Base-by-base conservation (phyloP, 2,888 invertebrate species). In the Sclerodermus sp. region DNA sequence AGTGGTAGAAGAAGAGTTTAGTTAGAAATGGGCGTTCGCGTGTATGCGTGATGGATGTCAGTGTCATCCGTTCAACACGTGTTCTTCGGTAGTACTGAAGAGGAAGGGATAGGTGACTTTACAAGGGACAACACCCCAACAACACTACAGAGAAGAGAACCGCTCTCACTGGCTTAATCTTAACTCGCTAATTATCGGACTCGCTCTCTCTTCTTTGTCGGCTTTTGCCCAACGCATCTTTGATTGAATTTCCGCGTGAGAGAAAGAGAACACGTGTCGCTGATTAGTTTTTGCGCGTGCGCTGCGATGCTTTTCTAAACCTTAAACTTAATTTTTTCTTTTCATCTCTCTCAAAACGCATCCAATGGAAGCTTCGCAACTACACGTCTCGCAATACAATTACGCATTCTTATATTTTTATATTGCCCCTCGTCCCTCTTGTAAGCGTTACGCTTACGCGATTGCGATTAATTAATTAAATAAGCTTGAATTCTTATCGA, bases 31-130 rank as follows among this genome's bases (percentile, higher is more conserved):
- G 60, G 58, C 59, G 64, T 59, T 56, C 49, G 57, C 37, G 42
- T 55, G 34, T 45, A 44, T 52, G 62, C 65, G 67, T 75, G 75
- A 76, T 74, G 74, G 68, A 76, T 76, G 74, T 73, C 69, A 73
- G 68, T 71, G 74, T 73, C 71, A 70, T 67, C 69, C 67, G 68
- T 64, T 67, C 62, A 68, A 71, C 73, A 75, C 69, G 69, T 74
- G 73, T 70, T 73, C 53, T 60, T 23, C 23, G 23, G 3, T 16
- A 17, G 39, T 34, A 38, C 38, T 18, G n/a, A 18, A 32, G 34
- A 38, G 29, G 15, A 42, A 47, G 36, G 54, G 36, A 36, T 32
- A 40, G 40, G 39, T 43, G 45, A 34, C 18, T 45, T 12, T 18
- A 18, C 30, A 42, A 39, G 45, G 32, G 45, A 42, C 42, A 34